Evolutionary conservation across 2,797 vertebrate species (phyloP), one percentile per base, ranked within the genome.

Genomic region (Morus bassanus): DNA sequence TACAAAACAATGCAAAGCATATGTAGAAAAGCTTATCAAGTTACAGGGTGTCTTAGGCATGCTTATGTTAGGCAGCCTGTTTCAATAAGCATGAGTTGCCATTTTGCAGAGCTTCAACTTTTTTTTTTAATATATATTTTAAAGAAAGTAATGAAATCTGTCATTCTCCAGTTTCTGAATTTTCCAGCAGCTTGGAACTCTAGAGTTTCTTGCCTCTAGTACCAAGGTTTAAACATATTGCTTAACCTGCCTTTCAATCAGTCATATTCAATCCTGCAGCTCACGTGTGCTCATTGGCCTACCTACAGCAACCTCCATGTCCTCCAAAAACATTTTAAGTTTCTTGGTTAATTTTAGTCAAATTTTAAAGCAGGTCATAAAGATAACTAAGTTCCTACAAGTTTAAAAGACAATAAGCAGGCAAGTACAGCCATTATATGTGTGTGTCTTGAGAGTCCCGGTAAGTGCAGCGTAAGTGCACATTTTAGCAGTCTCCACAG

Each of bases 1-100:
- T 79, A 72, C 31, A 82, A 74, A 85, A 60, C 76, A 91, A 93
- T 21, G 46, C 70, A 78, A 91, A 91, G 80, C 85, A 91, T n/a
- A 85, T 56, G 76, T 21, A 88, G 85, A 74, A 91, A 67, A 88
- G 25, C 30, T 91, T 22, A 78, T 33, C 51, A 60, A 31, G 50
- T 88, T 85, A 57, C 68, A 53, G 41, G n/a, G 72, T 89, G 61
- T 86, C 77, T 93, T 41, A 43, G 41, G 51, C 73, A 68, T 35
- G 60, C 43, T 65, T 28, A 35, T 11, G 41, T 79, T 57, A 69
- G 67, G 81, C 85, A 93, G 88, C 61, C 76, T 91, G 65, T 85
- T 77, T 93, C 85, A 91, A 82, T 74, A 77, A 89, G 43, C 41
- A 56, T 9, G 18, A 79, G 37, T 10, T 41, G 37, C 31, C 56